phyloP scores from a whole-genome alignment of 2,113 vertebrate species.

The Chaenogobius annularis region DNA sequence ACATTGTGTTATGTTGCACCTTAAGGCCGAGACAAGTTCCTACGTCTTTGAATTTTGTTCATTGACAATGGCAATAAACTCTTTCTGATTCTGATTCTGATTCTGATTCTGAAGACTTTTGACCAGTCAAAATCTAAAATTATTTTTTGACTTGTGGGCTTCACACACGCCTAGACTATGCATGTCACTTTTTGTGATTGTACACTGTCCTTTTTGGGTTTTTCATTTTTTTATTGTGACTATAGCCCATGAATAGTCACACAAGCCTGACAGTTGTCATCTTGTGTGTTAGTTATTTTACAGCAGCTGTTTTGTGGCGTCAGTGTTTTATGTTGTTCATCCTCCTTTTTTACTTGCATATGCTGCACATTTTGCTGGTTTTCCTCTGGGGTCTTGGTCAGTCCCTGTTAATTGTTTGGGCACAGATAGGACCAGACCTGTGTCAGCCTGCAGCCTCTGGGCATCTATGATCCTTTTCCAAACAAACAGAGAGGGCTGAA shows the following conservation, averaged over 20 bases:
- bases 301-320: constrained; percentile 4
- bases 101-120: too few relatives aligned
- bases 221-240: too few relatives aligned
- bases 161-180: neutral
- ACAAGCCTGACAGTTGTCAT: neutral
- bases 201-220: too few relatives aligned
- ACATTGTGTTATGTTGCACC: too few relatives aligned
- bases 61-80: too few relatives aligned
- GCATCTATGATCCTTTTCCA: constrained; percentile 46
- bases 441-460: constrained; percentile 53
- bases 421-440: constrained; percentile 47
- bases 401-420: constrained; percentile 56
- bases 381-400: constrained; percentile 42
- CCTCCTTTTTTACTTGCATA: constrained; percentile 1
- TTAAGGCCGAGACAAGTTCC: too few relatives aligned
- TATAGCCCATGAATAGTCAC: too few relatives aligned
- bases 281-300: neutral
- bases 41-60: too few relatives aligned
- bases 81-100: too few relatives aligned
- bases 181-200: neutral
- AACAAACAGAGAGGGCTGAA: constrained; percentile 30
- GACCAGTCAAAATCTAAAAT: too few relatives aligned
- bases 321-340: constrained; percentile 8
- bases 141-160: too few relatives aligned
- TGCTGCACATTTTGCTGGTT: constrained; percentile 21